Evolutionary conservation across 2,113 vertebrate genomes (phyloP).

Genomic region (Seriola aureovittata): DNA sequence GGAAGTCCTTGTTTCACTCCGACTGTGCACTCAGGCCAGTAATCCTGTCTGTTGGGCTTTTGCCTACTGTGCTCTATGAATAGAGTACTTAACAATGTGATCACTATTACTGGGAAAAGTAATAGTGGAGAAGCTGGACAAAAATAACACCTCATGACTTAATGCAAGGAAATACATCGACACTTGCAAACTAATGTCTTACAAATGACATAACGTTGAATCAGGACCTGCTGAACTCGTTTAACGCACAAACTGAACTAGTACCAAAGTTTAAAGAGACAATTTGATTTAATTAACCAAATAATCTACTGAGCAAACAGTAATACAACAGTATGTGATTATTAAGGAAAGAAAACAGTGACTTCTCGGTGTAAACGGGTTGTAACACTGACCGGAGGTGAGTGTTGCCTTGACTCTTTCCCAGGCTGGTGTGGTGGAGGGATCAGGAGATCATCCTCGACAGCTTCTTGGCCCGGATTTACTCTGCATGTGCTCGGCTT

Average conservation of each 20-base stretch:
- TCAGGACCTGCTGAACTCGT: neutral
- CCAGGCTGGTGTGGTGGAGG: constrained; percentile 44
- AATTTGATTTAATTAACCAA: neutral
- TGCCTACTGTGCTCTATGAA: constrained; percentile 60
- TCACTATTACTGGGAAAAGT: constrained; percentile 19
- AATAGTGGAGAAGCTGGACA: neutral
- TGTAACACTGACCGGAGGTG: constrained; percentile 31
- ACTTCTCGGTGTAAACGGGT: neutral
- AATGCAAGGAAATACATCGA: neutral
- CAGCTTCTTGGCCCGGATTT: constrained; percentile 42
- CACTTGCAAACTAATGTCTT: neutral
- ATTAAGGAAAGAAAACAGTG: neutral
- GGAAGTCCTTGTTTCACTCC: constrained; percentile 44
- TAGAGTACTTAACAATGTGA: constrained; percentile 44
- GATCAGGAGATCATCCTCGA: constrained; percentile 78
- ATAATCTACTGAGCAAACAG: neutral
- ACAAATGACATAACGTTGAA: neutral
- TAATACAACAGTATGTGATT: neutral
- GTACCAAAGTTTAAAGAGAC: neutral
- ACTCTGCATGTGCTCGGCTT: constrained; percentile 17
- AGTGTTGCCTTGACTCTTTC: constrained; percentile 31
- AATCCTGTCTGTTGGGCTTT: constrained; percentile 66
- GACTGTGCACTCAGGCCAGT: constrained; percentile 60
- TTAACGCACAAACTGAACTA: neutral
- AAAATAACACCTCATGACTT: constrained; percentile 2